Evolutionary conservation across 2,888 invertebrate species (phyloP).

Genomic region (Cynaeus angustus): DNA sequence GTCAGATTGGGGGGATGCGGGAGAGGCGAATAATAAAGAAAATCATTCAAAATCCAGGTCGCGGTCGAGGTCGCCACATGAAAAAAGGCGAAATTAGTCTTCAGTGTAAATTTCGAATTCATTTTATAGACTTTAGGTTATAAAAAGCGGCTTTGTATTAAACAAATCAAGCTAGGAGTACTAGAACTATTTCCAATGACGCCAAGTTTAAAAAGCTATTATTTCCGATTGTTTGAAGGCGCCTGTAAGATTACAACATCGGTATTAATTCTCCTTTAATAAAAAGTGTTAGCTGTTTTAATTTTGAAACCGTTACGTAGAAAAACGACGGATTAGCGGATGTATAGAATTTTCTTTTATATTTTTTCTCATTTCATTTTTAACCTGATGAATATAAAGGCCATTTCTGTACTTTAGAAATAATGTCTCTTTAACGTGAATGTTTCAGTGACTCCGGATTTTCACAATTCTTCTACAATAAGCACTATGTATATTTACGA

Average conservation of each 20-base stretch:
- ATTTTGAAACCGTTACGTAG: no score
- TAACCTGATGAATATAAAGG: neutral
- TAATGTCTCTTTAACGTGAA: neutral
- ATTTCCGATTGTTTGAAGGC: neutral
- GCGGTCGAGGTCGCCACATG: conserved; percentile 54
- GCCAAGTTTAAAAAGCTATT: neutral
- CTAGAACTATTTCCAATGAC: conserved; percentile 3
- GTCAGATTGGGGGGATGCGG: conserved; percentile 73
- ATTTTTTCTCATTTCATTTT: neutral
- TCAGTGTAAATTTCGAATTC: neutral
- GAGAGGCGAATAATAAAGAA: conserved; percentile 56
- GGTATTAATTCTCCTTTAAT: neutral
- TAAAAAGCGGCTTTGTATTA: conserved; percentile 32
- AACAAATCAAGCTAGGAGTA: conserved; percentile 22
- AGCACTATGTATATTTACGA: conserved; percentile 31
- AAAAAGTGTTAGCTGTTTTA: neutral
- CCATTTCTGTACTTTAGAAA: conserved; percentile 1
- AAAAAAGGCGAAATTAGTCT: conserved; percentile 30
- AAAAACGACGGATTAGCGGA: no score
- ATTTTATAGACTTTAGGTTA: conserved; percentile 34
- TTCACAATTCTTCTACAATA: conserved; percentile 2
- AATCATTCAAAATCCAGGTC: conserved; percentile 60
- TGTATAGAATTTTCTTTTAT: neutral
- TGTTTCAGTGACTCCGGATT: conserved; percentile 24
- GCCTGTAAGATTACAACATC: neutral